A percentile compares a stretch with the other conserved stretches of the same genome.
These are phyloP conservation scores for Progne subis DNA, from an alignment of 2,113 vertebrate species.

Conservation along the genomic window DNA sequence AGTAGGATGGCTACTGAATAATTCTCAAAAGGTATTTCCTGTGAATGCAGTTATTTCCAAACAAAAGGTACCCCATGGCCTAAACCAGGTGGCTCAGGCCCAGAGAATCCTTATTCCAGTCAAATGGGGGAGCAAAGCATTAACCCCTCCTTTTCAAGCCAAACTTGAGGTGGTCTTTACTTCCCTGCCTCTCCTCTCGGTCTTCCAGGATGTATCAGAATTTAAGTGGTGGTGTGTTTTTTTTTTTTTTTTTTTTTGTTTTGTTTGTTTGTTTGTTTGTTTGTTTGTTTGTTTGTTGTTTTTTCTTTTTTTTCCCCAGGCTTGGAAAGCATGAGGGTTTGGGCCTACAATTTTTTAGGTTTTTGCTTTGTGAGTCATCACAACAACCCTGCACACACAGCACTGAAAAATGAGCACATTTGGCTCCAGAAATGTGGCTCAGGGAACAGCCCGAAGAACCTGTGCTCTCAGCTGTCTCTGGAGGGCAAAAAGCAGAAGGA, in stretches of 20 bases:
- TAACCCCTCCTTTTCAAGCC: not conserved
- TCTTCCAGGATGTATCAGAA: not conserved
- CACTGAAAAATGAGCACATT: not conserved
- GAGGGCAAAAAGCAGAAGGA: not conserved
- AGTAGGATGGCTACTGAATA: not conserved
- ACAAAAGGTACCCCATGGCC: not conserved
- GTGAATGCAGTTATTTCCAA: not conserved
- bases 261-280: no score
- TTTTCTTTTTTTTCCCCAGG: not conserved
- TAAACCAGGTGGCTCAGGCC: not conserved
- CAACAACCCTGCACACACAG: rapidly evolving
- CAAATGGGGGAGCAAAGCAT: not conserved
- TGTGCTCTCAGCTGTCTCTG: not conserved
- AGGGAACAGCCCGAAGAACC: not conserved
- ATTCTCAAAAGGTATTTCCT: not conserved
- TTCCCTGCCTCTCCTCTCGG: not conserved
- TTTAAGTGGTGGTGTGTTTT: not conserved
- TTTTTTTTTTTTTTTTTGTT: not conserved
- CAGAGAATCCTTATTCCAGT: not conserved
- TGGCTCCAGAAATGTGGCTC: not conserved
- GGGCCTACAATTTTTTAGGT: not conserved
- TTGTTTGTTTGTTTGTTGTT: no score
- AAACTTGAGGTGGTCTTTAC: not conserved
- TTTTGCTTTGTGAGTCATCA: not conserved
- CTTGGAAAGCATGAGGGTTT: not conserved